phyloP scores from a whole-genome alignment of 2,888 invertebrate genomes.

The Rhodophaea formosa region DNA sequence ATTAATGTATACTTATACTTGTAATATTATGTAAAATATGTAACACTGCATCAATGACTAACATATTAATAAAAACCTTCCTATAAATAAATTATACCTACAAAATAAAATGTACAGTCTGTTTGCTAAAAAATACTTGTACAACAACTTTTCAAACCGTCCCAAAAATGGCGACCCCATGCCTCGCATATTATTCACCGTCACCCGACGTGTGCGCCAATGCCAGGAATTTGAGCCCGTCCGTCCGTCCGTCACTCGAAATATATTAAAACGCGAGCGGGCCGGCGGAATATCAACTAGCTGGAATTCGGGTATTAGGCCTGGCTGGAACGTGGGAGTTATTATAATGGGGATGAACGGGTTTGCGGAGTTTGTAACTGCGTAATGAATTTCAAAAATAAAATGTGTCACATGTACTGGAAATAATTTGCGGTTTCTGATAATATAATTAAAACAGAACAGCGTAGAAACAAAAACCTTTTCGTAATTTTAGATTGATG shows the following conservation, averaged over 20 bases:
- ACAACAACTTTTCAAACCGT: not conserved
- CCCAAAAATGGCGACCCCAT: not conserved
- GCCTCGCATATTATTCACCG: not conserved
- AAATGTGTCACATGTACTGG: too few species aligned
- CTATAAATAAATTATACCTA: too few species aligned
- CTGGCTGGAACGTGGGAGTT: conserved; percentile 2
- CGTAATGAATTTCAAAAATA: not conserved
- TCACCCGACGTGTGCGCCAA: not conserved
- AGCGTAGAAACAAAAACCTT: too few species aligned
- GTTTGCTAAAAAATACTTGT: not conserved
- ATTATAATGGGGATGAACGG: not conserved
- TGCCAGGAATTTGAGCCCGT: conserved; percentile 14
- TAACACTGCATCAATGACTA: too few species aligned
- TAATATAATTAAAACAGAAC: too few species aligned
- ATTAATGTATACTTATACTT: too few species aligned
- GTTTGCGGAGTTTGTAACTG: not conserved
- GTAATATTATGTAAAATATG: too few species aligned
- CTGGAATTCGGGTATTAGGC: not conserved
- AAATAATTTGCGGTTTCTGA: too few species aligned
- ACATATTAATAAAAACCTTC: too few species aligned
- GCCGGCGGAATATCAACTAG: conserved; percentile 15
- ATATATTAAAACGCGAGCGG: conserved; percentile 14
- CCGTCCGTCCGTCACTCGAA: conserved; percentile 2
- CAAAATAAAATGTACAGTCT: not conserved
- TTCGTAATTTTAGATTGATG: too few species aligned